A percentile compares a stretch with the other conserved stretches of the same genome.
Conservation (phyloP, 2,113 vertebrate species). For the rat (Rattus norvegicus) region GRCr8 NC_086023.1:138147501-138148000, state of each 20-base stretch:
- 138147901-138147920: neutral
- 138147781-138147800: conserved; percentile 22
- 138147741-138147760: neutral
- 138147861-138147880: neutral
- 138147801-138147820: neutral
- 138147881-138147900: neutral
- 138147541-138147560: neutral
- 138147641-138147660: neutral
- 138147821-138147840: conserved; percentile 2
- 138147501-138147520: conserved; percentile 76
- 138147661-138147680: conserved; percentile 66
- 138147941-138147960: neutral
- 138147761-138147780: conserved; percentile 27
- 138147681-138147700: conserved; percentile 71
- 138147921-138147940: neutral
- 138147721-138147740: conserved; percentile 30
- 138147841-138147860: neutral
- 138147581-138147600: conserved; percentile 71
- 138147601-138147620: neutral
- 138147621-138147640: conserved; percentile 14
- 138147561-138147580: neutral
- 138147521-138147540: conserved; percentile 70
- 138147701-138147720: conserved; percentile 44
- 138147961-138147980: neutral
- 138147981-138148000: neutral